Evolutionary conservation across 2,113 vertebrate species (phyloP).

Genomic region (Marcusenius ussheri): DNA sequence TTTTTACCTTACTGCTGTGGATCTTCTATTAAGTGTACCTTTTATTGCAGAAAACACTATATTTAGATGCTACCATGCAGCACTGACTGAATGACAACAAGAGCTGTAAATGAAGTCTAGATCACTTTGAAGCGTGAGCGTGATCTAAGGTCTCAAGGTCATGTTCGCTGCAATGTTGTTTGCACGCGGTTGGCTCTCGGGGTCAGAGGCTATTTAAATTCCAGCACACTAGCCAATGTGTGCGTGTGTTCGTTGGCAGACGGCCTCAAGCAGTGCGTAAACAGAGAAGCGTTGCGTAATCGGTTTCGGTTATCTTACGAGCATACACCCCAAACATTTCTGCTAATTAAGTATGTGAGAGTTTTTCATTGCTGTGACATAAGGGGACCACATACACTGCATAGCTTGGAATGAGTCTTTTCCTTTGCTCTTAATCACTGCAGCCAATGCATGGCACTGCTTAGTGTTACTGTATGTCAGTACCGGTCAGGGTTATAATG

Average conservation of each 20-base stretch:
- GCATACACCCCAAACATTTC: conserved; percentile 28
- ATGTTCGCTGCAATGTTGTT: not conserved
- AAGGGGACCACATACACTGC: conserved; percentile 13
- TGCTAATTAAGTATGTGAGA: conserved; percentile 37
- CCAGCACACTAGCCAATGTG: not conserved
- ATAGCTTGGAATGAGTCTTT: conserved; percentile 18
- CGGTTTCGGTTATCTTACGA: conserved; percentile 29
- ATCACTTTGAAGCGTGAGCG: not conserved
- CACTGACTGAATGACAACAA: not conserved
- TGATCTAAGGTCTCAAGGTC: not conserved
- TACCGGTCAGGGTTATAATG: not conserved
- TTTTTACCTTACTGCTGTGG: not conserved
- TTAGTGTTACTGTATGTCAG: not conserved
- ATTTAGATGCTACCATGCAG: not conserved
- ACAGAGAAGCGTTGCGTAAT: conserved; percentile 30
- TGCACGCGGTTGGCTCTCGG: not conserved
- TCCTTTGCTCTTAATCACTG: conserved; percentile 11
- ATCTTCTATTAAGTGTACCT: not conserved
- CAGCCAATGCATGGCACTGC: not conserved
- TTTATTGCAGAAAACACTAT: not conserved
- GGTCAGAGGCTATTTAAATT: conserved; percentile 37
- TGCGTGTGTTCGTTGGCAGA: conserved; percentile 20
- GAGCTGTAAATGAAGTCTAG: not conserved
- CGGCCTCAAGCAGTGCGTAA: conserved; percentile 17
- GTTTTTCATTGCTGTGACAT: conserved; percentile 29